phyloP scores from a whole-genome alignment of 2,113 vertebrate genomes.

The Cnemophilus loriae region DNA sequence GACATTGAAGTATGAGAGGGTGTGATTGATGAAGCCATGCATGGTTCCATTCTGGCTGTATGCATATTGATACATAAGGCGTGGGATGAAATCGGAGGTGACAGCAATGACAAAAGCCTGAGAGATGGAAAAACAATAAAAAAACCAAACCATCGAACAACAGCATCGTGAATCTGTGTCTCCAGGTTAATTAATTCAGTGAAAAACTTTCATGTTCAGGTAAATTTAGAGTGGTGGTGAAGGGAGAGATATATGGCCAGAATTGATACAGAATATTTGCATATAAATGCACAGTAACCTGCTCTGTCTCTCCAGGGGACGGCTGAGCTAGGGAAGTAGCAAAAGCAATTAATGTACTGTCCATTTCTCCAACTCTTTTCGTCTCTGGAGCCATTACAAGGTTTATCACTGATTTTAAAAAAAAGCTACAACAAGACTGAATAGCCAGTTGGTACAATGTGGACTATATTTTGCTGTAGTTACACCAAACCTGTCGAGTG shows the following conservation, averaged over 20 bases:
- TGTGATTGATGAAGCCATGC: conserved; percentile 93
- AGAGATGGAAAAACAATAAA: not conserved
- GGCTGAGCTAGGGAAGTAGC: not conserved
- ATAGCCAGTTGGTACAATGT: not conserved
- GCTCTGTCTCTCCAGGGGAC: not conserved
- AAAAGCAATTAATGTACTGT: not conserved
- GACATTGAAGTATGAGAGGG: conserved; percentile 93
- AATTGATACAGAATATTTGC: not conserved
- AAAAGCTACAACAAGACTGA: not conserved
- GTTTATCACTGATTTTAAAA: not conserved
- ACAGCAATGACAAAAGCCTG: conserved; percentile 97
- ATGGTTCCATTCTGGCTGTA: conserved; percentile 91
- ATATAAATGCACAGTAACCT: not conserved
- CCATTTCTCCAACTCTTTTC: not conserved
- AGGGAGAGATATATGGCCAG: not conserved
- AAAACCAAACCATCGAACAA: not conserved
- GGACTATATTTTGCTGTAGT: not conserved
- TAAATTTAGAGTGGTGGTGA: not conserved
- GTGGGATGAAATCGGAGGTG: conserved; percentile 96
- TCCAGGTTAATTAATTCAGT: not conserved
- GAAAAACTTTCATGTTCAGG: not conserved
- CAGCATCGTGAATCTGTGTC: accelerated
- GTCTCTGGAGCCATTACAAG: not conserved
- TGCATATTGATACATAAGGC: conserved; percentile 91
- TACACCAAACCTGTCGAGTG: not conserved